Base-by-base conservation (phyloP, 2,888 invertebrate species). In the Andrena marginata region DNA sequence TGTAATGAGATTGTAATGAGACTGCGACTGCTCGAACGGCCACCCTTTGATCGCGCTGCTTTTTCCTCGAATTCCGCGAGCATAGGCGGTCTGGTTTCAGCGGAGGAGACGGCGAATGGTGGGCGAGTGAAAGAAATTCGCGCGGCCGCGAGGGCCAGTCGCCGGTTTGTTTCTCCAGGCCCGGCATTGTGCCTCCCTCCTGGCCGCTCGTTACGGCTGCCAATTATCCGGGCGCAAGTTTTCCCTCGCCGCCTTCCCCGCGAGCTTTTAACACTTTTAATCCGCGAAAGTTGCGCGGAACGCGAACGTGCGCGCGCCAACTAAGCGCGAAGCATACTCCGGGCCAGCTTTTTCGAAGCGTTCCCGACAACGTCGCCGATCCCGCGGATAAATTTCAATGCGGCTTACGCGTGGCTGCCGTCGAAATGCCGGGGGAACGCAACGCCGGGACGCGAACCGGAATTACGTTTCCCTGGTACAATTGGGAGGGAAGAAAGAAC, bases 141-240 rank as follows among this genome's bases (percentile, higher is more conserved):
- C 13, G 29, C 20, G n/a, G 67, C 51, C 49, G 20, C 31, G 49
- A 67, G 31, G 31, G 23, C 29, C 51, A 8, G n/a, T 31, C 31
- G 23, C n/a, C 29, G 67, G 73, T 78, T 77, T 73, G 73, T 78
- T 73, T 78, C 51, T 23, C 20, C 42, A 51, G 35, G 33, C 26
- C 26, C 20, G 54, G 42, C 73, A 68, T 77, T 77, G 77, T 73
- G 51, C 20, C 54, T 3, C 54, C 54, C 54, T 20, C 16, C 72
- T 35, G 59, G 67, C 73, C 78, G 67, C 62, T 73, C 71, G 67
- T 77, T 77, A 78, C 73, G 73, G 60, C 73, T 72, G 72, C 65
- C 72, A 77, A 77, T 77, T 77, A 77, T 72, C 65, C 67, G 65
- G 33, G 60, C 54, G 65, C 65, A 35, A 72, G 60, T 23, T 54